Conservation (phyloP, 2,797 vertebrate species). For the Fratercula arctica region DNA sequence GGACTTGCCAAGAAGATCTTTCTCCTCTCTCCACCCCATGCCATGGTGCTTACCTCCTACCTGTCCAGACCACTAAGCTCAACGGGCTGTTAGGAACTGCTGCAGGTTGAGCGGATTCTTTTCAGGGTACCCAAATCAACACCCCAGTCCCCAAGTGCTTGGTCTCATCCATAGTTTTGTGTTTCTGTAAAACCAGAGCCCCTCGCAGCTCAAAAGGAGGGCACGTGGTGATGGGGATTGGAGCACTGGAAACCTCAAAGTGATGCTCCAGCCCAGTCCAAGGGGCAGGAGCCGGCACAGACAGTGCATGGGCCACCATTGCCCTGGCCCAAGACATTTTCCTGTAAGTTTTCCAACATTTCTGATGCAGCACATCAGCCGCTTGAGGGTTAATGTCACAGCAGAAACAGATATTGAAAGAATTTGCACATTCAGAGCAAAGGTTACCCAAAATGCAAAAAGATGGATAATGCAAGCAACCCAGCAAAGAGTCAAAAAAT, state of each 20-base stretch:
- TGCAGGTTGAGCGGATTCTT: neutral
- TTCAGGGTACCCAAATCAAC: neutral
- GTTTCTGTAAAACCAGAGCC: neutral
- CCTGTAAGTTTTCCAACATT: neutral
- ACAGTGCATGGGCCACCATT: neutral
- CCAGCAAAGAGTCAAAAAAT: neutral
- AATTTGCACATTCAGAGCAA: neutral
- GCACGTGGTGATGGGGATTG: fast-evolving
- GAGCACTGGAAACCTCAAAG: neutral
- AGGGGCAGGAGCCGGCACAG: neutral
- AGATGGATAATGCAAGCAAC: neutral
- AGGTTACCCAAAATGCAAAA: neutral
- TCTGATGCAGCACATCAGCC: neutral
- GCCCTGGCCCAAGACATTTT: neutral
- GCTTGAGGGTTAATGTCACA: neutral
- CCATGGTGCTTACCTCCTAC: neutral
- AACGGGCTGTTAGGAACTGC: fast-evolving
- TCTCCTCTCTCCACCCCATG: neutral
- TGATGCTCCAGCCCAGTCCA: neutral
- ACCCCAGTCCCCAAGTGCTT: neutral
- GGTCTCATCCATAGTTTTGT: neutral
- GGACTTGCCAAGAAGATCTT: neutral
- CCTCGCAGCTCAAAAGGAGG: neutral
- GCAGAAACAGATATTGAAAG: neutral
- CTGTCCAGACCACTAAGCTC: neutral